Evolutionary conservation across 2,113 vertebrate genomes (phyloP).

Genomic region (Grammomys dolichurus): DNA sequence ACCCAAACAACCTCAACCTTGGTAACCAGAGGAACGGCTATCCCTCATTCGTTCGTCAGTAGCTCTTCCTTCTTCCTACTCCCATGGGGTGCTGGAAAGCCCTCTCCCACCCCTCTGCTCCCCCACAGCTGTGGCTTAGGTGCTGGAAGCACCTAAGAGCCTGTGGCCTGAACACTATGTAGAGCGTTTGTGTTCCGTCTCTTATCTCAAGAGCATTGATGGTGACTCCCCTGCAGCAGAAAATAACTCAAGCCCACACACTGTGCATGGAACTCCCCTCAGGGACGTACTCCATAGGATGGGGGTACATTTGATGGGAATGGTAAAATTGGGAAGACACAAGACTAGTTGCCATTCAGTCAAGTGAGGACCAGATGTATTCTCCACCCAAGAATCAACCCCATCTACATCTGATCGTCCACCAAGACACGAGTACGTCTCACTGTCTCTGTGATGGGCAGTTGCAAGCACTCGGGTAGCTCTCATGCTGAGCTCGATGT

Average conservation of each 20-base stretch:
- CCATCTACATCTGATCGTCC: not conserved
- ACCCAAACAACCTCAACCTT: not conserved
- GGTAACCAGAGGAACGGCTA: fast-evolving
- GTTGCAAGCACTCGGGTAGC: not conserved
- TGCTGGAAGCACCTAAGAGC: constrained; percentile 62
- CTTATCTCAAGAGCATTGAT: not conserved
- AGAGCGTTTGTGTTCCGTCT: constrained; percentile 57
- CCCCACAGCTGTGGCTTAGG: constrained; percentile 51
- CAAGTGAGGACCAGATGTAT: constrained; percentile 42
- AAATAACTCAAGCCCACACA: not conserved
- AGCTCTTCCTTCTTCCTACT: not conserved
- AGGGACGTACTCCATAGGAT: fast-evolving
- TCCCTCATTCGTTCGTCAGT: not conserved
- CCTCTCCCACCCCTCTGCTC: not conserved
- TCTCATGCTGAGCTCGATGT: fast-evolving
- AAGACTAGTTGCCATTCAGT: not conserved
- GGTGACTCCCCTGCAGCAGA: constrained; percentile 46
- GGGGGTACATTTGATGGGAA: not conserved
- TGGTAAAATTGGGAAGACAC: not conserved
- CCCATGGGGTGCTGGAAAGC: not conserved
- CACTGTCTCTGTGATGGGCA: not conserved
- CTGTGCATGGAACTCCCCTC: not conserved
- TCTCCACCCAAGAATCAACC: constrained; percentile 46
- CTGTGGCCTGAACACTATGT: constrained; percentile 63
- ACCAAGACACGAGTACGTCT: not conserved